A percentile compares a stretch with the other conserved stretches of the same genome.
Evolutionary conservation across 1,140 invertebrate species (phyloP).

Genomic region (Solenopsis invicta): DNA sequence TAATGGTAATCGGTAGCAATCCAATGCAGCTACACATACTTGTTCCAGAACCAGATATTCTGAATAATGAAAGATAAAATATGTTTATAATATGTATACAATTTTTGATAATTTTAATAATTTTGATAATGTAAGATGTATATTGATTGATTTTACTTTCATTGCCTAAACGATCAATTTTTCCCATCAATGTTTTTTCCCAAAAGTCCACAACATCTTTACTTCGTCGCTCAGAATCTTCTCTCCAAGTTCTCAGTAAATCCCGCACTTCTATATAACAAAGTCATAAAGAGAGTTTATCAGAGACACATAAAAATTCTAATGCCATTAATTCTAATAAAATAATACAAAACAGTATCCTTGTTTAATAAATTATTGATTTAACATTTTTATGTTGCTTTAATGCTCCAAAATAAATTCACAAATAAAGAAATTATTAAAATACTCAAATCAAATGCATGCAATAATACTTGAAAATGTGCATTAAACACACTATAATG

Average conservation of each 20-base stretch:
- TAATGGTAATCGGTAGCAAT: slow-evolving; percentile 93
- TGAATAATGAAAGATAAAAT: slow-evolving; percentile 83
- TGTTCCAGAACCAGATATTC: slow-evolving; percentile 96
- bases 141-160: slow-evolving; percentile 91
- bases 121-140: slow-evolving; percentile 33
- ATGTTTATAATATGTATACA: not conserved
- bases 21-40: slow-evolving; percentile 97
- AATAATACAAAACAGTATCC: not conserved
- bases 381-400: not conserved
- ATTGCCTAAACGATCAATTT: slow-evolving; percentile 94
- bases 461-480: slow-evolving; percentile 2
- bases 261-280: slow-evolving; percentile 92
- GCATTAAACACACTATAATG: slow-evolving; percentile 14
- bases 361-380: not conserved
- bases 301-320: not conserved
- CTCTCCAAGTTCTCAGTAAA: slow-evolving; percentile 95
- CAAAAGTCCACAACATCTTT: slow-evolving; percentile 96
- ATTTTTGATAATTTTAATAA: slow-evolving; percentile 27
- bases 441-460: slow-evolving; percentile 49
- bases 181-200: slow-evolving; percentile 91
- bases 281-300: slow-evolving; percentile 20
- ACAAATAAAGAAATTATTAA: not conserved
- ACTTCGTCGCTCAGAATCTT: slow-evolving; percentile 96
- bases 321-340: not conserved
- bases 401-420: not conserved